These are phyloP conservation scores for Peromyscus eremicus DNA, from an alignment of 2,797 vertebrate genomes.

Conservation along the genomic window DNA sequence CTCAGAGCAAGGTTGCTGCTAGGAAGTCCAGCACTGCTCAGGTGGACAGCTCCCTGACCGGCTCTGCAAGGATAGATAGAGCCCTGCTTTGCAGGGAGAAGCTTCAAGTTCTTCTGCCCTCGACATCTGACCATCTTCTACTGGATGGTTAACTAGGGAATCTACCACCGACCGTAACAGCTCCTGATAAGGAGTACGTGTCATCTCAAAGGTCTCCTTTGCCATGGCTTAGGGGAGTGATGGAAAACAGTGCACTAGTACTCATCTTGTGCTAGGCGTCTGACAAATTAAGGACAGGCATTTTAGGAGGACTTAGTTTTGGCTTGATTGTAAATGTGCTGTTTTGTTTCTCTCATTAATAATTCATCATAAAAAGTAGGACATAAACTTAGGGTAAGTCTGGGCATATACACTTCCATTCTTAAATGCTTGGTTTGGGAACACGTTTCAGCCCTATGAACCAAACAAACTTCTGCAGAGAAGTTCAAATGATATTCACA, in stretches of 20 bases:
- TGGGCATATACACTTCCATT: constrained; percentile 19
- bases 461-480: neutral
- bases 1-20: neutral
- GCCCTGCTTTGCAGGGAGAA: neutral
- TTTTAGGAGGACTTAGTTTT: neutral
- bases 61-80: no score
- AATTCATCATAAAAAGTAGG: constrained; percentile 47
- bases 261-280: neutral
- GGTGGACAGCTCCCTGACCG: constrained; percentile 70
- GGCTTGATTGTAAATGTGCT: constrained; percentile 11
- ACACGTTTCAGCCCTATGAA: neutral
- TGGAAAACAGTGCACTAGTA: neutral
- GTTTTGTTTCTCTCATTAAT: constrained; percentile 3
- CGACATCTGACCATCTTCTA: neutral
- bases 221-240: neutral
- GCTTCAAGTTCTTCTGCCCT: neutral
- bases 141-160: neutral
- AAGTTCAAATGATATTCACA: neutral
- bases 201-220: constrained; percentile 47
- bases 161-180: neutral
- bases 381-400: neutral
- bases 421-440: constrained; percentile 33
- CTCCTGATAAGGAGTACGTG: neutral
- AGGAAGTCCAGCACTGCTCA: constrained; percentile 49
- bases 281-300: neutral